These are phyloP conservation scores for Drosophila takahashii DNA, from an alignment of 1,140 invertebrate genomes.

Conservation along the genomic window DNA sequence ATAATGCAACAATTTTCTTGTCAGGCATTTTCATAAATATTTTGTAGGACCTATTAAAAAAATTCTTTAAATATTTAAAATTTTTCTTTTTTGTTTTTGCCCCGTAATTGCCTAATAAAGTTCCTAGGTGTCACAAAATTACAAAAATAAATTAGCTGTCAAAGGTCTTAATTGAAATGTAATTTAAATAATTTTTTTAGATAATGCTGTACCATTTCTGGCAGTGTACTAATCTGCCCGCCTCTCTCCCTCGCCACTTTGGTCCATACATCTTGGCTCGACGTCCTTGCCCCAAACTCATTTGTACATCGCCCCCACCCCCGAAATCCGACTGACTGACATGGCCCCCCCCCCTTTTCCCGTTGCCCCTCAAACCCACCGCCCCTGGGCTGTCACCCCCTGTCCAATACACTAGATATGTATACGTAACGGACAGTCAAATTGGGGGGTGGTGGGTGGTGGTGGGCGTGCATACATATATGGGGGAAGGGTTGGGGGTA, in stretches of 20 bases:
- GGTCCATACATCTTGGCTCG: constrained; percentile 67
- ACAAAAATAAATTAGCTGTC: no score
- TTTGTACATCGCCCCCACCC: constrained; percentile 52
- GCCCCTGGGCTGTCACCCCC: constrained; percentile 8
- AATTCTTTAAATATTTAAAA: no score
- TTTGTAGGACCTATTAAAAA: no score
- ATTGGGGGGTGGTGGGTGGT: background rate
- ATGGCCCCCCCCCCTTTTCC: background rate
- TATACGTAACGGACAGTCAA: constrained; percentile 75
- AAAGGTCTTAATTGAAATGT: no score
- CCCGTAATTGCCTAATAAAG: no score
- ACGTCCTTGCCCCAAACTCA: constrained; percentile 80
- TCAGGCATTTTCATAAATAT: no score
- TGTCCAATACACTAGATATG: constrained; percentile 59
- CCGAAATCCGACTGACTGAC: constrained; percentile 35
- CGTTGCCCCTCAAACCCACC: background rate
- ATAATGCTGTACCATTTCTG: background rate
- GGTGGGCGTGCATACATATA: background rate
- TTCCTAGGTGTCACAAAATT: no score
- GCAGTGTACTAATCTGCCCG: background rate
- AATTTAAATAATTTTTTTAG: no score
- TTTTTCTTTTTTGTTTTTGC: no score
- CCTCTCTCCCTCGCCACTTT: constrained; percentile 16
- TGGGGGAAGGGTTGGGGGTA: constrained; percentile 3
- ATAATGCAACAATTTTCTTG: no score